Conservation (phyloP, 2,113 vertebrate genomes). For the Pachyramphus minor region DNA sequence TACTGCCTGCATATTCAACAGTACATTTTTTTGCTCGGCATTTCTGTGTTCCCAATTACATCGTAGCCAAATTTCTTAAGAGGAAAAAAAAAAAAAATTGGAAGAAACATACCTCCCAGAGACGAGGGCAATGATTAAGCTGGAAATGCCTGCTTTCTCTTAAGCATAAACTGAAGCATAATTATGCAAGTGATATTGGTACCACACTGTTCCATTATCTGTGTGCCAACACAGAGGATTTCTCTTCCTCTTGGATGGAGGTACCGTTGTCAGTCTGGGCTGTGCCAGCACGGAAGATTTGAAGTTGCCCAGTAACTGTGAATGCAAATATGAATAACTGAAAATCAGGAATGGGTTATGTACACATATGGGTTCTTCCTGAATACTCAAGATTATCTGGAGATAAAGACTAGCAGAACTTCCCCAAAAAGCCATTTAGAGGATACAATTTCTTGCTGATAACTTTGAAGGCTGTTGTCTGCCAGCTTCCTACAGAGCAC, state of each 20-base stretch:
- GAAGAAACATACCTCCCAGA: neutral
- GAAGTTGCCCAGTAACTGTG: neutral
- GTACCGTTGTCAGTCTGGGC: neutral
- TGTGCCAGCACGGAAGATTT: neutral
- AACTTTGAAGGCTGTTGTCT: neutral
- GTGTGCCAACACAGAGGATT: neutral
- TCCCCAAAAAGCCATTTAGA: neutral
- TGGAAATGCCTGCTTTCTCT: neutral
- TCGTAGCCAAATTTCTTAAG: neutral
- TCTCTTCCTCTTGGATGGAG: neutral
- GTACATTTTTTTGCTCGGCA: neutral
- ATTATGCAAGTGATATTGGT: neutral
- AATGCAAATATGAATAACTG: neutral
- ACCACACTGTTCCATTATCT: neutral
- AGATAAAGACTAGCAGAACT: neutral
- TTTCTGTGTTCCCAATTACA: neutral
- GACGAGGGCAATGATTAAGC: conserved; percentile 15
- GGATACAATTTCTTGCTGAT: neutral
- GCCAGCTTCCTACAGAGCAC: neutral
- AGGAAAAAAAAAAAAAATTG: neutral
- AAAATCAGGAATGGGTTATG: neutral
- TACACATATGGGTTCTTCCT: neutral
- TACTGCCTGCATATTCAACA: neutral
- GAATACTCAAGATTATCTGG: neutral
- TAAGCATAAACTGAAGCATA: neutral